Evolutionary conservation across 2,797 vertebrate genomes (phyloP).

Genomic region (Sciaenops ocellatus): DNA sequence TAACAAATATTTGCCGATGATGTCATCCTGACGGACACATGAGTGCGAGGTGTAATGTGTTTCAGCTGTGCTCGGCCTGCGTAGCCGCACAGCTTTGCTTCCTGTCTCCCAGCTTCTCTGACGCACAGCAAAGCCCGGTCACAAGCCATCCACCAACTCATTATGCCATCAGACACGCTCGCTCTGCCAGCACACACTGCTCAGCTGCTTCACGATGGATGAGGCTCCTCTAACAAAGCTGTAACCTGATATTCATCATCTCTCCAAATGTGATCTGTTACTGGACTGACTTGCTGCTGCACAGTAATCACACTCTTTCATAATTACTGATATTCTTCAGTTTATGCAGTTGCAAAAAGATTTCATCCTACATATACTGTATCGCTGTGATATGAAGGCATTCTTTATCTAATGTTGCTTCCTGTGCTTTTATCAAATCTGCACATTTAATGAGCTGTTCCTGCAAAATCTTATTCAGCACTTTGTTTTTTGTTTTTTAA

Average conservation of each 20-base stretch:
- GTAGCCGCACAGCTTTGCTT: conserved; percentile 12
- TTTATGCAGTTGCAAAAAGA: too few relatives aligned
- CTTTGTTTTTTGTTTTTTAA: too few relatives aligned
- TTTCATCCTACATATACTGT: too few relatives aligned
- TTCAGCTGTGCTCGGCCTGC: conserved; percentile 49
- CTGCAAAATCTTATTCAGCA: too few relatives aligned
- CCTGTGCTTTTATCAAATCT: background rate
- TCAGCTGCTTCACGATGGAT: background rate
- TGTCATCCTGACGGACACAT: conserved; percentile 38
- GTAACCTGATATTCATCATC: background rate
- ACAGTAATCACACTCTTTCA: background rate
- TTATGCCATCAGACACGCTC: background rate
- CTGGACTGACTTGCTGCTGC: background rate
- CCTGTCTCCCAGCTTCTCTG: conserved; percentile 15
- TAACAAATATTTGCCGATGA: conserved; percentile 51
- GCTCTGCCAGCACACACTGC: background rate
- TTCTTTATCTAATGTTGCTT: background rate
- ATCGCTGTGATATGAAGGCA: background rate
- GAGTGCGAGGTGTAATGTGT: conserved; percentile 40
- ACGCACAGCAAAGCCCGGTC: conserved; percentile 9
- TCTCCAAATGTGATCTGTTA: background rate
- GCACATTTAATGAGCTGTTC: background rate
- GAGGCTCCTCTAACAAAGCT: background rate
- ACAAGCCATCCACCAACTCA: background rate
- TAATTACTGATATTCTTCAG: background rate